Evolutionary conservation across 2,888 invertebrate species (phyloP).

Genomic region (Boloria selene): DNA sequence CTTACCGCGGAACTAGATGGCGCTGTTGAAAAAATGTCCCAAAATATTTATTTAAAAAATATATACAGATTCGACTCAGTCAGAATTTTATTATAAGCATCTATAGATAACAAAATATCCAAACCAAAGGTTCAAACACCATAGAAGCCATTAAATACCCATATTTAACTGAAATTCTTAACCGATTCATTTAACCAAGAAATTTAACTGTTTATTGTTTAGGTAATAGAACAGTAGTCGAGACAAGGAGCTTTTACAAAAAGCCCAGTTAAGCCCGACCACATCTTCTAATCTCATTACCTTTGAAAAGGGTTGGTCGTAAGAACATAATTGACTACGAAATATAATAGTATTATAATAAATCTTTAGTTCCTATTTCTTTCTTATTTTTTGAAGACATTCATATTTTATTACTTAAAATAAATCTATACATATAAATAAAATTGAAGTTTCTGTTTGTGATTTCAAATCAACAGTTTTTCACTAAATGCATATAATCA

Average conservation of each 20-base stretch:
- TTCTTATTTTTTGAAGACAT: not conserved
- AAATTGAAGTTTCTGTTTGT: too few species aligned
- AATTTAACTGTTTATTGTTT: not conserved
- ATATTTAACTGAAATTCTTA: too few species aligned
- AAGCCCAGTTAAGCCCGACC: not conserved
- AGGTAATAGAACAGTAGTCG: constrained; percentile 11
- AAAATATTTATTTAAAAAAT: too few species aligned
- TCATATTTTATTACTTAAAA: too few species aligned
- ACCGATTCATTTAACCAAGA: not conserved
- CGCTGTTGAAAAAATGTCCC: too few species aligned
- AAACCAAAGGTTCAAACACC: not conserved
- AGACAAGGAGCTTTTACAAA: not conserved
- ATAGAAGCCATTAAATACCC: not conserved
- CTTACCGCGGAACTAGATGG: too few species aligned
- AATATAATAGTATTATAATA: not conserved
- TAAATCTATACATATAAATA: too few species aligned
- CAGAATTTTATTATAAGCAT: too few species aligned
- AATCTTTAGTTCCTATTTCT: not conserved
- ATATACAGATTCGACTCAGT: too few species aligned
- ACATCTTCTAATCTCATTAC: constrained; percentile 8
- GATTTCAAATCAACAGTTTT: too few species aligned
- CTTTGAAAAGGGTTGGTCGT: constrained; percentile 6
- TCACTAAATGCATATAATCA: too few species aligned
- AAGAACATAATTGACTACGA: constrained; percentile 1
- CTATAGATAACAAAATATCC: too few species aligned